phyloP scores from a whole-genome alignment of 2,888 invertebrate genomes.

The Ischnus inquisitorius region DNA sequence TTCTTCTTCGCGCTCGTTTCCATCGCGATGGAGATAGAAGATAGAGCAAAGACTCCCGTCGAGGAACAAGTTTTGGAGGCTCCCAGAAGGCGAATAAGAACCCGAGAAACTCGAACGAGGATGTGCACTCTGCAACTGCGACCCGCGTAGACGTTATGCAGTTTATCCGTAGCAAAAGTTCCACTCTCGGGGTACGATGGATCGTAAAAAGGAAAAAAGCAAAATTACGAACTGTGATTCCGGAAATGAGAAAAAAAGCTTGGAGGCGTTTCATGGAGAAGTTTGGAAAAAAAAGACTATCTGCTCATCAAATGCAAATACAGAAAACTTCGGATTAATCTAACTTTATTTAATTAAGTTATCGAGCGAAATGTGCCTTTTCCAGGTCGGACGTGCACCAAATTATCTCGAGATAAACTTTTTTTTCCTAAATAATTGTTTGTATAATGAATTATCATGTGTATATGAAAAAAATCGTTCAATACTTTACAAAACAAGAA shows the following conservation, averaged over 20 bases:
- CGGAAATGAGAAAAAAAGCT: background rate
- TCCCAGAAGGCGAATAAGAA: slow-evolving; percentile 35
- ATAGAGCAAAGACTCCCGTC: slow-evolving; percentile 42
- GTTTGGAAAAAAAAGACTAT: background rate
- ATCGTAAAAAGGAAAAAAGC: background rate
- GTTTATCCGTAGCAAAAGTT: background rate
- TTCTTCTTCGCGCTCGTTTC: background rate
- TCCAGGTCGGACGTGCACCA: background rate
- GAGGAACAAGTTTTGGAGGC: slow-evolving; percentile 27
- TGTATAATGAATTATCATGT: background rate
- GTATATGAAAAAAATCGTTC: no score
- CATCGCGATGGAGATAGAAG: background rate
- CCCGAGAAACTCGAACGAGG: slow-evolving; percentile 24
- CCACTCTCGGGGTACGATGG: background rate
- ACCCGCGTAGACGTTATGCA: background rate
- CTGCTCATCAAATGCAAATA: no score
- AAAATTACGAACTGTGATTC: background rate
- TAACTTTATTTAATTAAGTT: background rate
- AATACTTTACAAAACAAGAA: no score
- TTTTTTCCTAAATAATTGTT: background rate
- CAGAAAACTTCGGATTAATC: background rate
- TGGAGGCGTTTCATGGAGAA: background rate
- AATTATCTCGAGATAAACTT: background rate
- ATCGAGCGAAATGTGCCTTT: background rate
- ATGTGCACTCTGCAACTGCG: slow-evolving; percentile 30